A percentile compares a stretch with the other conserved stretches of the same genome.
phyloP scores from a whole-genome alignment of 2,113 vertebrate species.

The Corythoichthys haematopterus region DNA sequence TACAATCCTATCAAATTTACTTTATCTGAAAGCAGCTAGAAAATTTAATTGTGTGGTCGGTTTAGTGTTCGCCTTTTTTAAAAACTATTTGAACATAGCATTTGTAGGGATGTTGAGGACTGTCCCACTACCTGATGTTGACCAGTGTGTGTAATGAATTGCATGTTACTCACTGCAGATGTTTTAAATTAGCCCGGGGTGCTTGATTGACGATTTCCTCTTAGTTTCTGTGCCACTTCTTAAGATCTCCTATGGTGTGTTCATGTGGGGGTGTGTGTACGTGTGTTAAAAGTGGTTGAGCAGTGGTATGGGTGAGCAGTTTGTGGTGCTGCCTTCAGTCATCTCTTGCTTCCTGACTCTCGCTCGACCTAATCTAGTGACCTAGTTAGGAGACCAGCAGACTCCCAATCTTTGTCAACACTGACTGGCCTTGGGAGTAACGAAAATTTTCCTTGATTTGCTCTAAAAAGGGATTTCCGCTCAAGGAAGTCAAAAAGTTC shows the following conservation, averaged over 20 bases:
- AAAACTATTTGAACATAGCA: neutral
- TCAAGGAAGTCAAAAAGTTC: slow-evolving; percentile 1
- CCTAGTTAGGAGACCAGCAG: slow-evolving; percentile 43
- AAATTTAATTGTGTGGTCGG: neutral
- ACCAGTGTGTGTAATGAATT: neutral
- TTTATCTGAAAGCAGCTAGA: neutral
- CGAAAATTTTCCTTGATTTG: slow-evolving; percentile 15
- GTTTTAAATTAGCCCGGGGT: slow-evolving; percentile 2
- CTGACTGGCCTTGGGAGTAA: slow-evolving; percentile 22
- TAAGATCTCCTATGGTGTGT: slow-evolving; percentile 34
- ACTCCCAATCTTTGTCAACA: slow-evolving; percentile 21
- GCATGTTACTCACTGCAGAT: neutral
- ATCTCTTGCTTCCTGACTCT: slow-evolving; percentile 34
- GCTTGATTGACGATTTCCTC: slow-evolving; percentile 8
- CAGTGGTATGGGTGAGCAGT: slow-evolving; percentile 9
- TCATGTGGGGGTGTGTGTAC: neutral
- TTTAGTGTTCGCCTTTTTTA: neutral
- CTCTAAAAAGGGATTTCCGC: slow-evolving; percentile 2
- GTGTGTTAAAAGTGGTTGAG: neutral
- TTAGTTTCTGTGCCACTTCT: slow-evolving; percentile 29
- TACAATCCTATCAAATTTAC: no score
- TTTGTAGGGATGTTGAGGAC: neutral
- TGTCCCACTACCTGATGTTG: neutral
- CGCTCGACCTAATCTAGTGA: slow-evolving; percentile 48
- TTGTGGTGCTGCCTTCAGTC: slow-evolving; percentile 30